Evolutionary conservation across 2,888 invertebrate genomes (phyloP), one percentile per base, ranked within the genome.

Genomic region (Oligia strigilis): DNA sequence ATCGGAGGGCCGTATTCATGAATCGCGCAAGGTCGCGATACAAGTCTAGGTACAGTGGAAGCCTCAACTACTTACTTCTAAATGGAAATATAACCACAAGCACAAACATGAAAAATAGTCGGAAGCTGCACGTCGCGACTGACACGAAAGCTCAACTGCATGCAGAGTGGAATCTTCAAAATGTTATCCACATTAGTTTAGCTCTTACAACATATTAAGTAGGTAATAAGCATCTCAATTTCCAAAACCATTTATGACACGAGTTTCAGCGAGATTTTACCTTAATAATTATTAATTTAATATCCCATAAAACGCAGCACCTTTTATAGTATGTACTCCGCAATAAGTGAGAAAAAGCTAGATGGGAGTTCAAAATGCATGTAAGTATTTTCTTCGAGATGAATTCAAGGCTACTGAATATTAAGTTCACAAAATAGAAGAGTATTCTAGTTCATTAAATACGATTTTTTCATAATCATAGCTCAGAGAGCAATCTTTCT

Each of bases 251-350:
- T 55, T 58, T 58, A 23, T 23, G 9, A 58, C 58, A 8, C 23
- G 58, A 9, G 58, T 58, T 23, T 58, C 58, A 58, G 19, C 58
- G 9, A 58, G 67, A 36, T 65, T 55, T 65, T 40, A 55, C 43
- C 1, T 4, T 46, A 11, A 23, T 36, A 29, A 52, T 55, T 2
- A 29, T 29, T 55, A 3, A 64, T 70, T n/a, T 55, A 36, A 60
- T 29, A 65, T 49, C 29, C 29, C 65, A 36, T 69, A 64, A 74
- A 81, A 46, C 13, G 29, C 23, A 65, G 46, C 29, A 29, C 23
- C 43, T 43, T 55, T 52, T 62, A 64, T 13, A 55, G 67, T 17
- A 46, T 4, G 8, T 40, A 55, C 40, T n/a, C 17, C 55, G 36
- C 78, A 65, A 52, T 70, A 65, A 70, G 2, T 40, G 14, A 62